Conservation (phyloP, 2,888 invertebrate genomes). For the Listrodromus nycthemerus region DNA sequence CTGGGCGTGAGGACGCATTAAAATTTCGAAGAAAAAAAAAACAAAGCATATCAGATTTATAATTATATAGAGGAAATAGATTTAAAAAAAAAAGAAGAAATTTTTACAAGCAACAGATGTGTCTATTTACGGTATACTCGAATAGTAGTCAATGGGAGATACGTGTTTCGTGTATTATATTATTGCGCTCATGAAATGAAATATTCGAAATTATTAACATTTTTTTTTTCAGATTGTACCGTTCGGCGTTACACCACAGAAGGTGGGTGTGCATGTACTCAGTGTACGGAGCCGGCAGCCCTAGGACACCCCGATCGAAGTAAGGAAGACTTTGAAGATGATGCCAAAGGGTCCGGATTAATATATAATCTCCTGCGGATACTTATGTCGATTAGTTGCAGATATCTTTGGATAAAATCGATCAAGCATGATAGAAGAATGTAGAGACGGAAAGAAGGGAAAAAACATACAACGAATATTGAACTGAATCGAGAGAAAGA, state of each 20-base stretch:
- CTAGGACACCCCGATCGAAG: conserved; percentile 16
- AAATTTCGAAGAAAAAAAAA: conserved; percentile 6
- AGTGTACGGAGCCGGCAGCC: neutral
- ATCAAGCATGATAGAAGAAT: neutral
- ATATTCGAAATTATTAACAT: neutral
- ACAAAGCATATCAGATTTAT: conserved; percentile 30
- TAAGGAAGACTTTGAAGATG: conserved; percentile 31
- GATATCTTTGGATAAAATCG: neutral
- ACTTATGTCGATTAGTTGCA: conserved; percentile 29
- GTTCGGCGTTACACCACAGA: conserved; percentile 9
- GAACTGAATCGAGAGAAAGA: conserved; percentile 2
- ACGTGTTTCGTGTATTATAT: conserved; percentile 17
- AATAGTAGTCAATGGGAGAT: conserved; percentile 10
- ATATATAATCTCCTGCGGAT: conserved; percentile 26
- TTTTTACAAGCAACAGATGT: conserved; percentile 55
- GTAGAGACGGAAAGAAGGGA: neutral
- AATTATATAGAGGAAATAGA: conserved; percentile 26
- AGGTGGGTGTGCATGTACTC: conserved; percentile 10
- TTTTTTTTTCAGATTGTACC: conserved; percentile 18
- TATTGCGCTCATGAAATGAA: neutral
- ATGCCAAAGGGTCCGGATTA: conserved; percentile 17
- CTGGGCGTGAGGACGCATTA: conserved; percentile 17
- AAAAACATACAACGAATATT: conserved; percentile 14
- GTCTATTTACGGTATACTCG: conserved; percentile 50
- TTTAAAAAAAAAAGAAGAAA: conserved; percentile 33